Evolutionary conservation across 2,113 vertebrate species (phyloP), one percentile per base, ranked within the genome.

Genomic region (Phalacrocorax carbo): DNA sequence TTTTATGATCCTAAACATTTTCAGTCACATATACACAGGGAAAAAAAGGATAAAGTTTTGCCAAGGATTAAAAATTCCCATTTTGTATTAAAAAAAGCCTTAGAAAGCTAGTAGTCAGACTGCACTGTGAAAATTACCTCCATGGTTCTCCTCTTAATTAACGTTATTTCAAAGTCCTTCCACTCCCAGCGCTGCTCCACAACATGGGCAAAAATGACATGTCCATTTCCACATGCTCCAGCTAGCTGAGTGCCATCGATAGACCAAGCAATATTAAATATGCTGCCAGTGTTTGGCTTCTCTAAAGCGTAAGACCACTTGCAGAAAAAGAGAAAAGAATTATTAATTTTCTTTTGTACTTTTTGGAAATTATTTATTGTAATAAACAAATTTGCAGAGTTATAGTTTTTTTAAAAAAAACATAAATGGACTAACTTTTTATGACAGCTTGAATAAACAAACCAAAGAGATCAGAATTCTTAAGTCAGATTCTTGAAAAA

Each of bases 231-330:
- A 66, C 99, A 99, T 3, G 99, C 99, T 36, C 99, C 99, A 0
- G 99, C 99, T 55, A 99, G 98, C 86, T 99, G 99, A 52, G 99
- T 99, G 89, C 99, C 99, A 54, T 99, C 99, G 22, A 98, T 89
- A 27, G 99, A 99, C 99, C 99, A 99, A 1, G 99, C 98, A 51
- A 99, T 97, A 88, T 98, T 98, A 96, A 99, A 99, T 93, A 99
- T 97, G 68, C 99, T 99, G 86, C 99, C 99, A 2, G 99, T 99
- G 97, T 97, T 99, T 51, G 99, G 99, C 96, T 99, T 99, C 98
- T 99, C 99, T 97, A 99, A 97, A 17, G 99, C 98, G 40, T 99
- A 99, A 5, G 99, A 99, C 99, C 99, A 99, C 99, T 99, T 89
- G 10, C 32, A 55, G 78, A 83, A 77, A 73, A 52, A 48, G 4